phyloP scores from a whole-genome alignment of 2,797 vertebrate genomes.

The Leptoclinus maculatus region DNA sequence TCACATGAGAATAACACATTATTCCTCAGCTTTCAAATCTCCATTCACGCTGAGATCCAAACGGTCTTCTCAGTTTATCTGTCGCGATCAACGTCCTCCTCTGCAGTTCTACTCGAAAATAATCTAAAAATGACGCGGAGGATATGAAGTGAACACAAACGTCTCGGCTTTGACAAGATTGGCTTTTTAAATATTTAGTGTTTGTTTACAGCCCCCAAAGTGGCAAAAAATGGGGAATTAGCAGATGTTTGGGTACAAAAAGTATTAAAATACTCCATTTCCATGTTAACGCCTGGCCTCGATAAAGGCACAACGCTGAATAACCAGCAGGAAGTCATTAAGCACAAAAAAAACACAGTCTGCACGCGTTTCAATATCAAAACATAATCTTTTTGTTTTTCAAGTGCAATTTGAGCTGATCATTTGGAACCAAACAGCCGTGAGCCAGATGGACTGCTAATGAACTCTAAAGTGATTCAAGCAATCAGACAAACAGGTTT shows the following conservation, averaged over 20 bases:
- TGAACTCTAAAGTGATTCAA: slow-evolving; percentile 47
- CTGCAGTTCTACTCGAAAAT: slow-evolving; percentile 5
- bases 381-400: slow-evolving; percentile 45
- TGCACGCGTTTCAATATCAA: slow-evolving; percentile 25
- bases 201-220: slow-evolving; percentile 60
- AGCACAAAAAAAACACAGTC: slow-evolving; percentile 14
- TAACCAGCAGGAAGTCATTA: slow-evolving; percentile 17
- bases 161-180: slow-evolving; percentile 46
- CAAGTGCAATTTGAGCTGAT: slow-evolving; percentile 38
- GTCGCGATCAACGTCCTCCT: neutral
- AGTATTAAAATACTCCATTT: slow-evolving; percentile 26
- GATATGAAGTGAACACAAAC: slow-evolving; percentile 8
- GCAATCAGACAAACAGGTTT: slow-evolving; percentile 41
- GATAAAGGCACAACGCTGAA: neutral
- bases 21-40: slow-evolving; percentile 29
- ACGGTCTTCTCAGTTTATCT: slow-evolving; percentile 29
- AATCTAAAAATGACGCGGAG: slow-evolving; percentile 20
- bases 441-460: slow-evolving; percentile 62
- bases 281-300: slow-evolving; percentile 8
- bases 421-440: slow-evolving; percentile 30
- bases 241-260: slow-evolving; percentile 46
- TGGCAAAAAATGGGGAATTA: slow-evolving; percentile 48
- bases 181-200: slow-evolving; percentile 61
- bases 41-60: slow-evolving; percentile 18
- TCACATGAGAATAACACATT: slow-evolving; percentile 26